Evolutionary conservation across 1,140 invertebrate species (phyloP).

Genomic region (Muscidifurax raptorellus): DNA sequence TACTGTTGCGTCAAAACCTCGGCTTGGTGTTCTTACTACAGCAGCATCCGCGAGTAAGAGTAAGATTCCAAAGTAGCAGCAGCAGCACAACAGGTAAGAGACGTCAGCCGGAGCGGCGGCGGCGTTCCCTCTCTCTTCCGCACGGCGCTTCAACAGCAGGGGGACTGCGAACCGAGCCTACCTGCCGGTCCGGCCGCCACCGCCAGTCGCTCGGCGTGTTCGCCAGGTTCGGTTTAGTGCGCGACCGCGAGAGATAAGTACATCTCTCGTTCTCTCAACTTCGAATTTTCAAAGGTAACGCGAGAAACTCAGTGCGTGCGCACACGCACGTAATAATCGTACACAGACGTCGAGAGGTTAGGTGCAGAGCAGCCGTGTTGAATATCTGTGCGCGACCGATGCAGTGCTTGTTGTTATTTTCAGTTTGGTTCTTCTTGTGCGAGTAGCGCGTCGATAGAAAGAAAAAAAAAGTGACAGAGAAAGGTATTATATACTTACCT

Average conservation of each 20-base stretch:
- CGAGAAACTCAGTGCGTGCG: not conserved
- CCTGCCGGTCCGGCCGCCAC: slow-evolving; percentile 32
- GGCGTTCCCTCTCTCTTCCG: slow-evolving; percentile 5
- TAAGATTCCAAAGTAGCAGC: not conserved
- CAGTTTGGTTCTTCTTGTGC: not conserved
- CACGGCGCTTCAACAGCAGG: not conserved
- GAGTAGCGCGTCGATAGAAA: not conserved
- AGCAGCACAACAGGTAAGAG: not conserved
- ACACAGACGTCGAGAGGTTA: not conserved
- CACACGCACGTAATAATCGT: not conserved
- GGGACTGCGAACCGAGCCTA: not conserved
- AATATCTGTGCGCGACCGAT: not conserved
- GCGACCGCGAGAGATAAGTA: slow-evolving; percentile 3
- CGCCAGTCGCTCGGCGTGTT: slow-evolving; percentile 49
- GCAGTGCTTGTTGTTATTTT: not conserved
- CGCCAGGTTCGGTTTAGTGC: slow-evolving; percentile 39
- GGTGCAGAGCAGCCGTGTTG: not conserved
- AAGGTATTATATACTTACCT: not conserved
- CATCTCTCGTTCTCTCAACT: not conserved
- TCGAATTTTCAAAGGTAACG: too few relatives aligned
- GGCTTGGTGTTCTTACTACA: not conserved
- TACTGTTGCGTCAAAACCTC: not conserved
- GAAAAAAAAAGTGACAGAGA: slow-evolving; percentile 10
- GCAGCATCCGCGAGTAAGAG: not conserved
- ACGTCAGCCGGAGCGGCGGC: not conserved